Base-by-base conservation (phyloP, 2,113 vertebrate species). In the Thalassarche chlororhynchos region DNA sequence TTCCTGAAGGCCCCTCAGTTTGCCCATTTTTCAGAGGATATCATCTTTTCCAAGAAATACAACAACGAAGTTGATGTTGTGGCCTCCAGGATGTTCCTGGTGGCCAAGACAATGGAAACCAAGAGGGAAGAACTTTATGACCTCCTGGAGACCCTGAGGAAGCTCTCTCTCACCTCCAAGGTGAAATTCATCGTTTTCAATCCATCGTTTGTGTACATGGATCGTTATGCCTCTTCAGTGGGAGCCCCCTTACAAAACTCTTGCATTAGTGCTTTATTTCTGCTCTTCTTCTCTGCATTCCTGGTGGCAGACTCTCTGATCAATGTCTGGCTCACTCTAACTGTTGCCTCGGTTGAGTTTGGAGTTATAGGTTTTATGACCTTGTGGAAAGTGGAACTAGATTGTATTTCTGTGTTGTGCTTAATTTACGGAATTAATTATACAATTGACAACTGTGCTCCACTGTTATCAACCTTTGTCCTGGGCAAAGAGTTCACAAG, bases 361-460 rank as follows among this genome's bases (percentile, higher is more conserved):
- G 99, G 99, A 76, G 99, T 99, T 88, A 98, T 99, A 97, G 99
- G 99, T 95, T 99, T 99, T 98, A 99, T 99, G 99, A 99, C 99
- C 32, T 97, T 99, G 78, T 99, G 99, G 99, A 99, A 99, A 79
- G 99, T 99, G 95, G 99, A 99, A 98, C 98, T 99, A 96, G 99
- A 99, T 98, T 99, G 99, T 97, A 98, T 99, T 97, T 99, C 99
- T 57, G 99, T 99, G 97, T 96, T 99, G 91, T 99, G 99, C 98
- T 99, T 99, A 97, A 99, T 99, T 93, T 99, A 99, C 44, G 99
- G 99, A 86, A 98, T 99, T 98, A 99, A 99, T 85, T 99, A 99
- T 93, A 99, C 99, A 38, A 99, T 99, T 80, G 99, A 99, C 98
- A 99, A 99, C 96, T 99, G 99, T 92, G 99, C 99, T 95, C 99